phyloP scores from a whole-genome alignment of 2,113 vertebrate genomes.

The Chroicocephalus ridibundus region DNA sequence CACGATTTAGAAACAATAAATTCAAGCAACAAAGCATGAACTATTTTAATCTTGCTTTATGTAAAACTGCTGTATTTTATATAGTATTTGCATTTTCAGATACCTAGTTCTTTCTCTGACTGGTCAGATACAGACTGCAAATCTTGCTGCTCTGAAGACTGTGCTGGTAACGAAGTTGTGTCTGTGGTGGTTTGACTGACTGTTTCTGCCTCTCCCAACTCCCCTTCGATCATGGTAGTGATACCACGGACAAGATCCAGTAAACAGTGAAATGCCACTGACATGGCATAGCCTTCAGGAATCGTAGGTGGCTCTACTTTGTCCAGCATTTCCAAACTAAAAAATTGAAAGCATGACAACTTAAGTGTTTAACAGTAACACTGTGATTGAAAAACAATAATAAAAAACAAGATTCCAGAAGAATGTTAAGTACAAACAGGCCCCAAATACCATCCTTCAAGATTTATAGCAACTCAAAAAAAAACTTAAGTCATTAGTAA shows the following conservation, averaged over 20 bases:
- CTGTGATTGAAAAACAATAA: neutral
- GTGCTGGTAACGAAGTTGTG: conserved; percentile 56
- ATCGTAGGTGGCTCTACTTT: conserved; percentile 98
- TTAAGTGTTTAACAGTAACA: neutral
- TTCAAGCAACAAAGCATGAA: neutral
- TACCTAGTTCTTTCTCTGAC: conserved; percentile 83
- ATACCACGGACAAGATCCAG: conserved; percentile 96
- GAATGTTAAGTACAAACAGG: neutral
- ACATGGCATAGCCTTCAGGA: conserved; percentile 98
- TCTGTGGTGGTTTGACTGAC: conserved; percentile 62
- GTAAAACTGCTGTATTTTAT: neutral
- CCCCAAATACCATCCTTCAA: neutral
- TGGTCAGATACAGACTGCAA: conserved; percentile 71
- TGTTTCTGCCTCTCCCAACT: conserved; percentile 79
- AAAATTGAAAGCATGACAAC: neutral
- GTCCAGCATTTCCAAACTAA: conserved; percentile 96
- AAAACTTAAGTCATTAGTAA: neutral
- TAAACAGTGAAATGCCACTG: conserved; percentile 95
- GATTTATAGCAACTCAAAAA: neutral
- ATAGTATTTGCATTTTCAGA: neutral
- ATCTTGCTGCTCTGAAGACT: conserved; percentile 68
- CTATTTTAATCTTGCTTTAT: neutral
- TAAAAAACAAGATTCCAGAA: neutral
- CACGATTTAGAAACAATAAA: neutral
- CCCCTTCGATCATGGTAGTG: conserved; percentile 94